Evolutionary conservation across 1,140 invertebrate genomes (phyloP), one percentile per base, ranked within the genome.

Genomic region (Danaus plexippus): DNA sequence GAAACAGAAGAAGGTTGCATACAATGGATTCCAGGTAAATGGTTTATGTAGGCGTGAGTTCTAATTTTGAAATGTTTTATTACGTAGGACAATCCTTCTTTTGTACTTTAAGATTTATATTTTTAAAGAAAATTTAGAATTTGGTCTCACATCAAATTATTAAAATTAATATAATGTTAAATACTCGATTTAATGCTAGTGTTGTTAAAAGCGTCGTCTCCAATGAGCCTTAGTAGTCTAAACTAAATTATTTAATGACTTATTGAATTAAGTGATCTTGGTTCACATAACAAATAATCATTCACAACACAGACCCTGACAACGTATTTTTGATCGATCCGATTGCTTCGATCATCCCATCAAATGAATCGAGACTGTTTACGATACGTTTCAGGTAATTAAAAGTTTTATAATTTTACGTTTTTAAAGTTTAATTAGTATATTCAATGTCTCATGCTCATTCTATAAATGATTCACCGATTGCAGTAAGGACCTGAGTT

Each of bases 281-380:
- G 22, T 32, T 4, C 7, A 32, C 7, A 32, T 32, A 8, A 5
- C 22, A 32, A 32, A 32, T 32, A 32, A 32, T 32, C 1, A 32
- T 32, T 32, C 7, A 4, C 22, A 8, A 32, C 22, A 32, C 71
- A 87, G 84, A 87, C 66, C 72, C 81, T 1, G 80, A 84, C 13
- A 77, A 80, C 15, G 61, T 82, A 46, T 87, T 87, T 52, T 42
- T 83, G 47, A 73, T 87, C 43, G 81, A 85, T 56, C 81, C 84
- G 0, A 70, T 83, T 45, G 63, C 65, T 11, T 62, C 69, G 15
- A 53, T 75, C 9, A 81, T 87, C 52, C 81, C 79, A 13, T 67
- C 76, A 1, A 80, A 80, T 45, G 77, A 85, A 52, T 87, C 81
- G 11, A 74, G 68, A 64, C 63, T 84, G 15, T 87, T 87, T 59